Conservation (phyloP, 2,113 vertebrate genomes). For the Ailurus styani region DNA sequence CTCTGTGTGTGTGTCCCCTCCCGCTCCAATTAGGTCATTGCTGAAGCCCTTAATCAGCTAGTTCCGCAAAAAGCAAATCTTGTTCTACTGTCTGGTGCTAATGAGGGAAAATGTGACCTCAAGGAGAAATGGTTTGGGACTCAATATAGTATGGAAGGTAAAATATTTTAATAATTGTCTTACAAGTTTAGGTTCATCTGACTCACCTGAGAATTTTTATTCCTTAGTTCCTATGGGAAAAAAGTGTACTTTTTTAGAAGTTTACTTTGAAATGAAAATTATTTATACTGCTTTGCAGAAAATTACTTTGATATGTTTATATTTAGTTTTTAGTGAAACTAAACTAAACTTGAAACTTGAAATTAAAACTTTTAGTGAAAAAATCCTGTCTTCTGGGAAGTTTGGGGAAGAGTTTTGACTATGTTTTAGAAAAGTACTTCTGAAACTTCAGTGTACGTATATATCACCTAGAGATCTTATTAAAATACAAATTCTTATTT, state of each 20-base stretch:
- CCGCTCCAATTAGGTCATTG: constrained; percentile 85
- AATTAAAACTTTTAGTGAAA: no score
- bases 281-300: background rate
- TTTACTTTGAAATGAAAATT: constrained; percentile 48
- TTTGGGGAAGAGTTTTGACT: constrained; percentile 6
- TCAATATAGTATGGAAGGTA: constrained; percentile 95
- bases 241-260: background rate
- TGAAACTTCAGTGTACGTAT: background rate
- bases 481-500: background rate
- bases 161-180: background rate
- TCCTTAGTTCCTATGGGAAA: background rate
- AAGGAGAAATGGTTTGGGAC: constrained; percentile 97
- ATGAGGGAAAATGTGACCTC: constrained; percentile 91
- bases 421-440: constrained; percentile 8
- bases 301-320: constrained; percentile 19
- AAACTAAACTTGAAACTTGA: no score
- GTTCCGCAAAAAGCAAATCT: constrained; percentile 93
- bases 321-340: no score
- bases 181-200: background rate
- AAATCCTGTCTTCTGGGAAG: background rate
- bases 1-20: background rate
- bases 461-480: background rate
- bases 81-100: constrained; percentile 93
- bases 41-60: constrained; percentile 88
- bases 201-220: constrained; percentile 6